These are phyloP conservation scores for Mola mola DNA, from an alignment of 2,113 vertebrate species.

Conservation along the genomic window DNA sequence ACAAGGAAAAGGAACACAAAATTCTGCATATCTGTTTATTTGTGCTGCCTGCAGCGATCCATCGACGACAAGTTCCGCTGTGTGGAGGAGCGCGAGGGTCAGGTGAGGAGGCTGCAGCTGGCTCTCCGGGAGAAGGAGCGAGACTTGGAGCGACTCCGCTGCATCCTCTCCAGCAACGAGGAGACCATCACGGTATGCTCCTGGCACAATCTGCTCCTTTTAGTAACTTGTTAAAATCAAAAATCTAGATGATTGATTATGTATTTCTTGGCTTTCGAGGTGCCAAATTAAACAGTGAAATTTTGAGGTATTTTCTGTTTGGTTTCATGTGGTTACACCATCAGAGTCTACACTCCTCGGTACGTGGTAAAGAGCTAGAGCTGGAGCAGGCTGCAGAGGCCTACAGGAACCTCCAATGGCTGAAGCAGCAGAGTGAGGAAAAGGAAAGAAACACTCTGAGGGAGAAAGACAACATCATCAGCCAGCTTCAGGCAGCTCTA, in stretches of 20 bases:
- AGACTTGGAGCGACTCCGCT: constrained; percentile 89
- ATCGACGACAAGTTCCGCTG: constrained; percentile 92
- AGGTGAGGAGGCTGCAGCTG: constrained; percentile 86
- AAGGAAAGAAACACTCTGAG: constrained; percentile 82
- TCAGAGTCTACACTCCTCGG: constrained; percentile 89
- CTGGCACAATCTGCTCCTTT: too few species aligned
- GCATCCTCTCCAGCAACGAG: constrained; percentile 88
- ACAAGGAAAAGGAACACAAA: background rate
- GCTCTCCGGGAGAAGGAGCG: constrained; percentile 85
- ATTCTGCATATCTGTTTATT: background rate
- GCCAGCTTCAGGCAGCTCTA: constrained; percentile 89
- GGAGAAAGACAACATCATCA: constrained; percentile 87
- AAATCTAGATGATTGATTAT: background rate
- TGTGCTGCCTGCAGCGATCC: constrained; percentile 79
- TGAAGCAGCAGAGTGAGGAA: constrained; percentile 87
- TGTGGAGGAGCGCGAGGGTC: constrained; percentile 90
- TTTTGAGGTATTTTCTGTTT: background rate
- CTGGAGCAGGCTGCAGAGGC: constrained; percentile 87
- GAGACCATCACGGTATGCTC: constrained; percentile 89
- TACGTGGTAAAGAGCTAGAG: constrained; percentile 90
- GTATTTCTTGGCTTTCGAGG: background rate
- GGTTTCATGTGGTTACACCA: background rate
- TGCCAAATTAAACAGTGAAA: too few species aligned
- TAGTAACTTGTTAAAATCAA: background rate
- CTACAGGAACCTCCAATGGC: constrained; percentile 89